phyloP scores from a whole-genome alignment of 2,888 invertebrate genomes.

The Rotaria macrura region DNA sequence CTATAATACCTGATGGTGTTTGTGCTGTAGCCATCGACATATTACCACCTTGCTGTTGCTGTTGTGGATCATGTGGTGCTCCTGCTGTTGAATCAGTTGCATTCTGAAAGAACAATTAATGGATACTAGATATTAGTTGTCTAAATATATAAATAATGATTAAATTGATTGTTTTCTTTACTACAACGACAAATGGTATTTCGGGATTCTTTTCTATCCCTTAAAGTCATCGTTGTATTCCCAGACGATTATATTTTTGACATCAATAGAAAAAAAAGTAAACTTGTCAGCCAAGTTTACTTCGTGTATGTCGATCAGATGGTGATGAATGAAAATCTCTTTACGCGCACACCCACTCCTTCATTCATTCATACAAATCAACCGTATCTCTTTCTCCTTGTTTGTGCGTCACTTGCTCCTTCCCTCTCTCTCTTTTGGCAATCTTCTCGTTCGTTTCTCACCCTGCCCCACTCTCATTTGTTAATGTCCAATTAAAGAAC shows the following conservation, averaged over 20 bases:
- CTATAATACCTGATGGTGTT: not conserved
- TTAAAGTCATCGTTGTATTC: not conserved
- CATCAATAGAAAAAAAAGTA: not conserved
- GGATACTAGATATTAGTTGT: not conserved
- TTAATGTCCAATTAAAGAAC: constrained; percentile 21
- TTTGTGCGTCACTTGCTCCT: too few species aligned
- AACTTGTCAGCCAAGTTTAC: not conserved
- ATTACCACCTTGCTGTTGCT: not conserved
- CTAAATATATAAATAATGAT: not conserved
- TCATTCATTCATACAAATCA: not conserved
- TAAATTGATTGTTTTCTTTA: not conserved
- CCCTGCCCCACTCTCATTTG: not conserved
- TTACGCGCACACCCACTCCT: not conserved
- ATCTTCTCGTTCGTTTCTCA: constrained; percentile 1
- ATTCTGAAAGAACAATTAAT: not conserved
- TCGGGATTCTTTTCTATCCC: not conserved
- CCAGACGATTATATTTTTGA: not conserved
- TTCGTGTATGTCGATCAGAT: not conserved
- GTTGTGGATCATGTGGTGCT: not conserved
- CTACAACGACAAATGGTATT: not conserved
- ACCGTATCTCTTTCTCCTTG: not conserved
- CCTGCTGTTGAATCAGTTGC: not conserved
- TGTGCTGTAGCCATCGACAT: not conserved
- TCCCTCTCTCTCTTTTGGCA: not conserved
- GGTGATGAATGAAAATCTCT: not conserved